Evolutionary conservation across 2,888 invertebrate species (phyloP).

Genomic region (Byasa hedistus): DNA sequence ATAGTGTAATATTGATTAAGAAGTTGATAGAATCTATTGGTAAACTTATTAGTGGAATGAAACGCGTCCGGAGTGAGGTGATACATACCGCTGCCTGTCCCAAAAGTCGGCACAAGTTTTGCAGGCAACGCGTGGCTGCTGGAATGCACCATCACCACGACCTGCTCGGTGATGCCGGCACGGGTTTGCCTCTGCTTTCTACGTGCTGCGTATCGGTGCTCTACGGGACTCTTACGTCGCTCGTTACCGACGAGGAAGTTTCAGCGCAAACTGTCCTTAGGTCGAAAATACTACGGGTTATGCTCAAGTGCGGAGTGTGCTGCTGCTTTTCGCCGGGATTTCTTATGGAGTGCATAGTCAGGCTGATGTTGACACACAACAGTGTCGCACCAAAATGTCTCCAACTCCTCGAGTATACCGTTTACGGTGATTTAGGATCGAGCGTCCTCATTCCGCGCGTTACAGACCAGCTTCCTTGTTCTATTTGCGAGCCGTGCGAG

Average conservation of each 20-base stretch:
- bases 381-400: conserved; percentile 66
- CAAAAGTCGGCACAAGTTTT: conserved; percentile 74
- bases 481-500: conserved; percentile 63
- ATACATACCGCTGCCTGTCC: conserved; percentile 77
- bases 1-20: conserved; percentile 65
- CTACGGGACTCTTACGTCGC: conserved; percentile 74
- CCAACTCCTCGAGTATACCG: conserved; percentile 78
- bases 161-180: conserved; percentile 73
- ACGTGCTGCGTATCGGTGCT: conserved; percentile 80
- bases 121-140: conserved; percentile 62
- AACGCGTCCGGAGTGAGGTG: conserved; percentile 78
- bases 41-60: conserved; percentile 77
- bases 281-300: conserved; percentile 74
- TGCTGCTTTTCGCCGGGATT: conserved; percentile 81
- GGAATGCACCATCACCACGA: conserved; percentile 81
- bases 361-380: conserved; percentile 67
- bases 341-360: conserved; percentile 72
- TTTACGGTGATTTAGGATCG: conserved; percentile 81
- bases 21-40: conserved; percentile 80
- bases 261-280: conserved; percentile 61
- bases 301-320: conserved; percentile 80
- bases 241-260: conserved; percentile 68
- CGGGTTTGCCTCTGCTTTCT: conserved; percentile 61
- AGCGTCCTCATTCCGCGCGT: conserved; percentile 53
- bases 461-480: conserved; percentile 68